Conservation (phyloP, 2,888 invertebrate genomes). For the Muscina levida region DNA sequence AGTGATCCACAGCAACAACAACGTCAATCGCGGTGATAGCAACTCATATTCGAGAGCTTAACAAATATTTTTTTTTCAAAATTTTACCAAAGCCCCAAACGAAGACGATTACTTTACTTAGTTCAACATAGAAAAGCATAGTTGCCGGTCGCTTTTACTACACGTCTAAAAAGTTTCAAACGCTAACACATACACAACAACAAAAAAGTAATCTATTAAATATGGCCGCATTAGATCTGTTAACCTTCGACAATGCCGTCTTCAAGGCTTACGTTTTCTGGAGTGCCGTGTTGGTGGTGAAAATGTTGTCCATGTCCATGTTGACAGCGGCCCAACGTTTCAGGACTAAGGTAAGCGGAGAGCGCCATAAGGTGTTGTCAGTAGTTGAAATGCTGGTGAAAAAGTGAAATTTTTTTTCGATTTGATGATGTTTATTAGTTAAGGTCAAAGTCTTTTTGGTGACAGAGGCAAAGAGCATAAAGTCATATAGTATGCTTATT, state of each 20-base stretch:
- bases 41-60: not conserved
- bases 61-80: too few relatives aligned
- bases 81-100: not conserved
- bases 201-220: conserved; percentile 28
- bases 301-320: conserved; percentile 79
- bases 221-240: conserved; percentile 71
- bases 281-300: conserved; percentile 78
- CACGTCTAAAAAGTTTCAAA: not conserved
- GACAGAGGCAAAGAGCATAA: not conserved
- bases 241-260: conserved; percentile 75
- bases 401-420: conserved; percentile 5
- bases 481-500: too few relatives aligned
- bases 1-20: too few relatives aligned
- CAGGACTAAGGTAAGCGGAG: conserved; percentile 77
- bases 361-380: too few relatives aligned
- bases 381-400: not conserved
- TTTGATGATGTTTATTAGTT: conserved; percentile 17
- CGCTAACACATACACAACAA: conserved; percentile 18
- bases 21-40: too few relatives aligned
- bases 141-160: not conserved
- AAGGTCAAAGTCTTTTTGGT: conserved; percentile 67
- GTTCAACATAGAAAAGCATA: conserved; percentile 38
- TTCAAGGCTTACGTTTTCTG: conserved; percentile 80
- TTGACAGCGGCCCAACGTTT: conserved; percentile 79
- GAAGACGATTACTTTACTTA: conserved; percentile 31